Conservation (phyloP, 2,888 invertebrate species). For the Cerastoderma edule region DNA sequence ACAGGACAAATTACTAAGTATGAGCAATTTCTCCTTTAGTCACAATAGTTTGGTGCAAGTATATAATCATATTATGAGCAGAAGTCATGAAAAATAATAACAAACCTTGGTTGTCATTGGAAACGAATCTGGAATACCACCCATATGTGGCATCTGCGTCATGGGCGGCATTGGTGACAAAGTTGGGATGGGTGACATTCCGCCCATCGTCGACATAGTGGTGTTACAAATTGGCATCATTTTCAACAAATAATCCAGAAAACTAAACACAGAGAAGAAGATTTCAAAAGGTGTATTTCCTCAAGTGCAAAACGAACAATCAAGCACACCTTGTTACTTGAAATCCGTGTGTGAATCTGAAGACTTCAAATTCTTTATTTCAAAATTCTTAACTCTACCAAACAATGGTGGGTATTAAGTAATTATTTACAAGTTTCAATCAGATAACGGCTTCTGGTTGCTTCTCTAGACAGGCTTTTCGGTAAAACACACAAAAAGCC, state of each 20-base stretch:
- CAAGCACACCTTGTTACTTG: constrained; percentile 2
- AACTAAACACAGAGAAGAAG: not conserved
- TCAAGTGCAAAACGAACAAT: not conserved
- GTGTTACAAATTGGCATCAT: constrained; percentile 24
- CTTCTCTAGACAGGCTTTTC: constrained; percentile 7
- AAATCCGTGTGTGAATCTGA: constrained; percentile 3
- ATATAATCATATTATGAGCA: no score
- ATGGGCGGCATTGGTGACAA: constrained; percentile 6
- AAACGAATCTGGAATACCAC: not conserved
- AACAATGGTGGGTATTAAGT: constrained; percentile 25
- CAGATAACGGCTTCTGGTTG: constrained; percentile 2
- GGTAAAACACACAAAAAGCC: not conserved
- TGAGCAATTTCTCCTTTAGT: no score
- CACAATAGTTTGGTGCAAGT: no score
- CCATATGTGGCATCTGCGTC: constrained; percentile 1
- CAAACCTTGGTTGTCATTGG: constrained; percentile 19
- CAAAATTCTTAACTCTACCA: constrained; percentile 4
- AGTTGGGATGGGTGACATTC: no score
- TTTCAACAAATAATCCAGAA: not conserved
- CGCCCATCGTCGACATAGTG: constrained; percentile 6
- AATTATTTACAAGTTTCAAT: constrained; percentile 22
- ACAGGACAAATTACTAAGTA: no score
- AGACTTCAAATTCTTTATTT: constrained; percentile 7
- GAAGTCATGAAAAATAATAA: no score
- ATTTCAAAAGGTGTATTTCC: not conserved